These are phyloP conservation scores for Helicoverpa armigera DNA, from an alignment of 1,140 invertebrate genomes.

Conservation along the genomic window DNA sequence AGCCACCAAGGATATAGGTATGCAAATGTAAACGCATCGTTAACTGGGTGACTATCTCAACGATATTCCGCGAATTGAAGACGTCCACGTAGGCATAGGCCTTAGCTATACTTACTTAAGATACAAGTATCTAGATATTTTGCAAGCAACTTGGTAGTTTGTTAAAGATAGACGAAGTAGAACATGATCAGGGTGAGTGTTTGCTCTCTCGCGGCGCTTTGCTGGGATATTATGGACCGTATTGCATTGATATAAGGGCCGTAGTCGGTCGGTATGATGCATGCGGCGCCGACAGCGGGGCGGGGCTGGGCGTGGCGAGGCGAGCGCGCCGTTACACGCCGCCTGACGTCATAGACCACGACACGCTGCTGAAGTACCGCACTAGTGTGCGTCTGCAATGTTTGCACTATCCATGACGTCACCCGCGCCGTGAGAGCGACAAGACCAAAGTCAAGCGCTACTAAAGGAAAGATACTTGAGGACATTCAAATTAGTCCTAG, in stretches of 20 bases:
- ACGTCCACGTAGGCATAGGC: not conserved
- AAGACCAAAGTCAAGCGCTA: not conserved
- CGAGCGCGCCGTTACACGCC: constrained; percentile 38
- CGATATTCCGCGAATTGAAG: constrained; percentile 7
- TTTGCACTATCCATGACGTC: constrained; percentile 44
- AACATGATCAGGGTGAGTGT: not conserved
- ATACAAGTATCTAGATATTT: not conserved
- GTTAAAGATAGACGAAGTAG: not conserved
- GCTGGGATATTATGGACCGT: constrained; percentile 13
- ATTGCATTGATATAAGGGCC: constrained; percentile 13
- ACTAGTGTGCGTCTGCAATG: constrained; percentile 28
- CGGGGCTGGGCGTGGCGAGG: constrained; percentile 75
- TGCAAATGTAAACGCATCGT: constrained; percentile 31
- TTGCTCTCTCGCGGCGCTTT: not conserved
- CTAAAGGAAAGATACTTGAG: not conserved
- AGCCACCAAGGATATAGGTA: constrained; percentile 53
- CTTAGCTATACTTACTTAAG: too few species aligned
- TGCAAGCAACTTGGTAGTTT: too few species aligned
- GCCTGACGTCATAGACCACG: constrained; percentile 63
- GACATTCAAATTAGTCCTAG: too few species aligned
- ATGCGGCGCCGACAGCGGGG: constrained; percentile 61
- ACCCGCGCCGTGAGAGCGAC: not conserved
- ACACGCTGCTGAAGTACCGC: constrained; percentile 11
- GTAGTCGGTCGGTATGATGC: not conserved
- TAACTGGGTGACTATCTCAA: constrained; percentile 16